These are phyloP conservation scores for Diorhabda sublineata DNA, from an alignment of 1,140 invertebrate genomes.

Conservation along the genomic window DNA sequence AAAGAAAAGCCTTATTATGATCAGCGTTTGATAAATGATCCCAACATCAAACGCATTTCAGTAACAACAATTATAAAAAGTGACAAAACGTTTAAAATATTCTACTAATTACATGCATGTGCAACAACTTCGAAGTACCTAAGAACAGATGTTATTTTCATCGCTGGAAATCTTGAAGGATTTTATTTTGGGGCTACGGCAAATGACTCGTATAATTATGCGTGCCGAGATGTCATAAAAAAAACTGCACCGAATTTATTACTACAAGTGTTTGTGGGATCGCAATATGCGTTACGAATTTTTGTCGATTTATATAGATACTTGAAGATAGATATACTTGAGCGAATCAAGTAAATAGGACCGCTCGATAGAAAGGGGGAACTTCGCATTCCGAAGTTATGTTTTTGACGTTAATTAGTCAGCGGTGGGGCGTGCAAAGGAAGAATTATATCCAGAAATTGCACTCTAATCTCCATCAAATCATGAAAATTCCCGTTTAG, in stretches of 20 bases:
- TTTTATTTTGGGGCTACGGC: constrained; percentile 33
- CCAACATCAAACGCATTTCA: constrained; percentile 17
- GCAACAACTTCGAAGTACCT: constrained; percentile 8
- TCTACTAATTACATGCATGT: constrained; percentile 24
- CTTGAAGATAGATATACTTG: too few species aligned
- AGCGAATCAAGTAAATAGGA: too few species aligned
- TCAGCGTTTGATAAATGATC: constrained; percentile 12
- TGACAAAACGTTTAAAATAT: constrained; percentile 24
- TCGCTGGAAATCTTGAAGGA: constrained; percentile 10
- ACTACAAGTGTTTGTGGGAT: too few species aligned
- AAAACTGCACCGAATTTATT: neutral
- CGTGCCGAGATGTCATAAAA: constrained; percentile 17
- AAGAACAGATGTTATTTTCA: constrained; percentile 18
- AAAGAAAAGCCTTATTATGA: neutral
- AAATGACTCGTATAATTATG: constrained; percentile 41
- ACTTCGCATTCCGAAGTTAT: too few species aligned
- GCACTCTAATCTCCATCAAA: too few species aligned
- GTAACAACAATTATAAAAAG: constrained; percentile 15
- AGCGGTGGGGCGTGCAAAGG: too few species aligned
- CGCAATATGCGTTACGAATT: too few species aligned
- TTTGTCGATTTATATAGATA: too few species aligned
- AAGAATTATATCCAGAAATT: too few species aligned
- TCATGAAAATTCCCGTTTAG: too few species aligned
- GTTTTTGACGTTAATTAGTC: too few species aligned
- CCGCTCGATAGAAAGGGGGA: too few species aligned